phyloP scores from a whole-genome alignment of 1,140 invertebrate species.

The Neelides sp. region DNA sequence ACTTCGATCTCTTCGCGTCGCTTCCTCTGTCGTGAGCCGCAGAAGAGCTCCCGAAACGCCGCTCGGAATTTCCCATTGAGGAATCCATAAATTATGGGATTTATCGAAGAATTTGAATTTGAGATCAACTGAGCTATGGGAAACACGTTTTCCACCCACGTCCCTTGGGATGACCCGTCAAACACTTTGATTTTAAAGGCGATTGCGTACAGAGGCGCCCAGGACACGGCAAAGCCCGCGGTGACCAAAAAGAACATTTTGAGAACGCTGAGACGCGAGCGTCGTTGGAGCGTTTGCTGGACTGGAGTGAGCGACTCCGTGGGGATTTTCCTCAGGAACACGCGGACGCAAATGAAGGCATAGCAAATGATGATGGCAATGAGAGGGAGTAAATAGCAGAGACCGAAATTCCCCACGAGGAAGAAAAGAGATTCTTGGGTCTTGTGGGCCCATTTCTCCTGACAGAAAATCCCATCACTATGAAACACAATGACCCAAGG shows the following conservation, averaged over 20 bases:
- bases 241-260: conserved; percentile 93
- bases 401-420: conserved; percentile 70
- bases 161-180: no score
- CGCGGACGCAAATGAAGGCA: conserved; percentile 80
- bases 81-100: no score
- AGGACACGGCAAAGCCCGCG: conserved; percentile 81
- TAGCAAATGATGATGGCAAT: conserved; percentile 82
- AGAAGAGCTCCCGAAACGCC: no score
- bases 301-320: conserved; percentile 79
- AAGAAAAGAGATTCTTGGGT: conserved; percentile 70
- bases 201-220: conserved; percentile 86
- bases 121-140: no score
- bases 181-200: no score
- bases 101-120: no score
- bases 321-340: conserved; percentile 74
- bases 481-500: conserved; percentile 85
- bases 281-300: conserved; percentile 79
- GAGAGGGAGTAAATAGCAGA: conserved; percentile 86
- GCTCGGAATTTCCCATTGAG: no score
- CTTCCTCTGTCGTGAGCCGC: no score
- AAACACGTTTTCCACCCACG: no score
- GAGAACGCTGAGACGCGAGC: conserved; percentile 53
- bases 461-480: conserved; percentile 46
- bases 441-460: conserved; percentile 72
- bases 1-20: no score